Conservation (phyloP, 2,797 vertebrate genomes). For the Simalia tracyae region DNA sequence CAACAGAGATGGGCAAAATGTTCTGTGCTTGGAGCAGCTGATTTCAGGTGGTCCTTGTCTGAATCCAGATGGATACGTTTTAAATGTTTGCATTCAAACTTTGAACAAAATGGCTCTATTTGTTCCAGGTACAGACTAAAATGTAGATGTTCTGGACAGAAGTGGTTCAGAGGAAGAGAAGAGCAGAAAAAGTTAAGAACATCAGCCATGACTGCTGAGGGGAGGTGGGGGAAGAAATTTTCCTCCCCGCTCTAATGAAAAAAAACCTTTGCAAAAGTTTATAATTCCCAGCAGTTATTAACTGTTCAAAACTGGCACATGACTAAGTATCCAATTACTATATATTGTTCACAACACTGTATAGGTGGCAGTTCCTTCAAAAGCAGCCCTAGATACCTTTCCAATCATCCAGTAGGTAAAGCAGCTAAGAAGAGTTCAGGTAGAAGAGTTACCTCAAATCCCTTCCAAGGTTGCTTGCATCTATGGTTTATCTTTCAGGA, state of each 20-base stretch:
- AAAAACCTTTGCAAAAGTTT: not conserved
- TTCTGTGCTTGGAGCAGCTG: not conserved
- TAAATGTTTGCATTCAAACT: not conserved
- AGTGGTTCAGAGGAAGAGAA: not conserved
- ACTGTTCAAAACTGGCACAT: not conserved
- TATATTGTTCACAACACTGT: not conserved
- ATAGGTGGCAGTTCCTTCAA: not conserved
- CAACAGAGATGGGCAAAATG: not conserved
- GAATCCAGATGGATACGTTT: not conserved
- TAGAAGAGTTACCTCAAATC: no score
- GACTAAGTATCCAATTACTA: not conserved
- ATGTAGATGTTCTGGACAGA: not conserved
- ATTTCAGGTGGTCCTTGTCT: not conserved
- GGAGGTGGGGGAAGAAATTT: not conserved
- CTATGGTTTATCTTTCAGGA: no score
- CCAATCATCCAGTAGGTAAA: not conserved
- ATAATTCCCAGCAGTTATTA: not conserved
- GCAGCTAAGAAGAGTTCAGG: not conserved
- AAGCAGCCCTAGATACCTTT: not conserved
- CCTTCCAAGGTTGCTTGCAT: not conserved
- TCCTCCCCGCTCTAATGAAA: not conserved
- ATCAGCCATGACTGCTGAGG: not conserved
- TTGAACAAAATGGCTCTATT: not conserved
- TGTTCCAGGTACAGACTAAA: not conserved
- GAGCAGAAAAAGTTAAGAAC: not conserved